Percentiles rank a stretch among this genome's conserved stretches.
Evolutionary conservation across 2,888 invertebrate species (phyloP).

Genomic region (Lumbricus terrestris): DNA sequence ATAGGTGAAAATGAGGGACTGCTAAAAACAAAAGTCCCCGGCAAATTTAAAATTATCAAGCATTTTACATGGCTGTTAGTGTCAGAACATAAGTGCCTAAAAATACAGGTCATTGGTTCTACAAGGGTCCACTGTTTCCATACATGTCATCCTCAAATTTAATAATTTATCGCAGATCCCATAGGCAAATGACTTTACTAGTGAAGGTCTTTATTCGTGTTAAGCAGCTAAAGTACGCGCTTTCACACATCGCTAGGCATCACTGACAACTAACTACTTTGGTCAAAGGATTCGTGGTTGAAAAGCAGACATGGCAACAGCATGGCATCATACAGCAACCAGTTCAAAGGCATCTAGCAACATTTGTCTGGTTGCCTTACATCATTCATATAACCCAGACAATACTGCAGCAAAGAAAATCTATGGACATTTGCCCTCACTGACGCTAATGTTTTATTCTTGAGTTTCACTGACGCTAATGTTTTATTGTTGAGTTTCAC

Average conservation of each 20-base stretch:
- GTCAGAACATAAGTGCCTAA: neutral
- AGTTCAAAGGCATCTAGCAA: neutral
- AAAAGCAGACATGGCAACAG: neutral
- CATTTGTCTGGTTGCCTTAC: neutral
- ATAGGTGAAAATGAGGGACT: neutral
- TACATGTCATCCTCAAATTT: neutral
- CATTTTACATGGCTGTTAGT: neutral
- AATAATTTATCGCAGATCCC: too few relatives aligned
- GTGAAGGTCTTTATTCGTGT: neutral
- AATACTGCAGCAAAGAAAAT: neutral
- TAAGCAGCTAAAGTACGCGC: neutral
- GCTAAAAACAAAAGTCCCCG: neutral
- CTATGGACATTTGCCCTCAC: neutral
- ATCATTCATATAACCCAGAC: neutral
- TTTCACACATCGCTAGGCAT: neutral
- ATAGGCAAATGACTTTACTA: neutral
- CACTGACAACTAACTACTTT: neutral
- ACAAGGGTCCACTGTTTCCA: neutral
- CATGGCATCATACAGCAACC: neutral
- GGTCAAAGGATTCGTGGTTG: neutral
- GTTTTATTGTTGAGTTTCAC: neutral
- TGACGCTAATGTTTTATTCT: neutral
- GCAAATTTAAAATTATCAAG: neutral
- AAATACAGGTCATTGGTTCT: neutral
- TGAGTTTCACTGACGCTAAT: neutral